Evolutionary conservation across 2,888 invertebrate species (phyloP).

Genomic region (Parapristionchus giblindavisi): DNA sequence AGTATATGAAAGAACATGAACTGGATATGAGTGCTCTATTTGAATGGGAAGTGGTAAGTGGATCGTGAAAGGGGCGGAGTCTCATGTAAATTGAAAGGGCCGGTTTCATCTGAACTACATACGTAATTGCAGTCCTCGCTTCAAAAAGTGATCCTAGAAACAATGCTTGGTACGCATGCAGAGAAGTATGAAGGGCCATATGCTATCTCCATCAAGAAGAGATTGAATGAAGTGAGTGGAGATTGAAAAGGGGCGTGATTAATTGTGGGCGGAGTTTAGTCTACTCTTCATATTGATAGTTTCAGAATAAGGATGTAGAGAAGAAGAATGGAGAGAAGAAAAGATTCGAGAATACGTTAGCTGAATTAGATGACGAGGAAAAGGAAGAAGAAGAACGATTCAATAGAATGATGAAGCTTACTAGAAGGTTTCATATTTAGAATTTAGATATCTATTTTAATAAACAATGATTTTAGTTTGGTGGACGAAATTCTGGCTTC

Average conservation of each 20-base stretch:
- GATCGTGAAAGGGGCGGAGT: too few species aligned
- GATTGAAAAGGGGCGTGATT: too few species aligned
- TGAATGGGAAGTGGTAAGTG: constrained; percentile 20
- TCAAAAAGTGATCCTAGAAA: constrained; percentile 10
- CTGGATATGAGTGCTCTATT: constrained; percentile 8
- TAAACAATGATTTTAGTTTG: too few species aligned
- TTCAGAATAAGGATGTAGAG: not conserved
- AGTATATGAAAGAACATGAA: constrained; percentile 2
- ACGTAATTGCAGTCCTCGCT: not conserved
- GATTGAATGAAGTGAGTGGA: not conserved
- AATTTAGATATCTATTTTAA: too few species aligned
- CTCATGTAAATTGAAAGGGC: too few species aligned
- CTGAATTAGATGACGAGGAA: constrained; percentile 28
- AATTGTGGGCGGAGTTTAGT: too few species aligned
- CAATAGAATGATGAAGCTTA: constrained; percentile 34
- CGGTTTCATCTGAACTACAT: not conserved
- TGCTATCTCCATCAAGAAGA: not conserved
- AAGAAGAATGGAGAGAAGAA: constrained; percentile 12
- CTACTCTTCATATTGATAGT: too few species aligned
- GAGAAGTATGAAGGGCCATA: constrained; percentile 4
- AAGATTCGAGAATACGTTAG: constrained; percentile 39
- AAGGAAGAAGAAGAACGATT: constrained; percentile 36
- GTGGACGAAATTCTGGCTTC: too few species aligned
- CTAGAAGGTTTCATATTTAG: too few species aligned
- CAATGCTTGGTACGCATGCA: constrained; percentile 7